phyloP scores from a whole-genome alignment of 1,140 invertebrate genomes.

The Oreohelix idahoensis region DNA sequence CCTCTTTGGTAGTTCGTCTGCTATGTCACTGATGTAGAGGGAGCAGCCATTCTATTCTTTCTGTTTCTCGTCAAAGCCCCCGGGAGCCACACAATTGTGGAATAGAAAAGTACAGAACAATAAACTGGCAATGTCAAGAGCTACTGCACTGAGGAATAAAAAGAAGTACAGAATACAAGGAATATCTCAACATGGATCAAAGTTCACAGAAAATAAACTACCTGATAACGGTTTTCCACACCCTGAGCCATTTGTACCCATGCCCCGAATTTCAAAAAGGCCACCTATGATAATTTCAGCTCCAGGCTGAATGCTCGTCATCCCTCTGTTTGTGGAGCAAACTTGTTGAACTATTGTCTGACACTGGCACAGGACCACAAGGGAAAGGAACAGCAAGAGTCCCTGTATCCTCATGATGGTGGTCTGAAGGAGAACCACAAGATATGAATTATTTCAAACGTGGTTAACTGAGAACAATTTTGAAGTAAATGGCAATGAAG shows the following conservation, averaged over 20 bases:
- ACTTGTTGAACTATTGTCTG: conserved; percentile 20
- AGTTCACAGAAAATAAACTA: not conserved
- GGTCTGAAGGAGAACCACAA: not conserved
- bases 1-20: no score
- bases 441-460: not conserved
- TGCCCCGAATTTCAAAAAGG: conserved; percentile 21
- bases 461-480: no score
- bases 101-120: no score
- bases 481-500: no score
- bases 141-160: no score
- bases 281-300: conserved; percentile 24
- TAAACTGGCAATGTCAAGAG: no score
- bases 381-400: conserved; percentile 3
- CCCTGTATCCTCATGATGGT: not conserved
- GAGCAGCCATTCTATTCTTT: no score
- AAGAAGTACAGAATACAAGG: no score
- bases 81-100: no score
- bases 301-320: not conserved
- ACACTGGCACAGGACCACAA: not conserved
- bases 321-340: not conserved
- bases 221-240: conserved; percentile 21
- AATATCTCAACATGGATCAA: not conserved
- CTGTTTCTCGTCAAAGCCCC: no score
- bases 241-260: conserved; percentile 4
- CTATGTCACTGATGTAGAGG: no score